Evolutionary conservation across 2,797 vertebrate genomes (phyloP), one percentile per base, ranked within the genome.

Genomic region (Scarus forsteni): DNA sequence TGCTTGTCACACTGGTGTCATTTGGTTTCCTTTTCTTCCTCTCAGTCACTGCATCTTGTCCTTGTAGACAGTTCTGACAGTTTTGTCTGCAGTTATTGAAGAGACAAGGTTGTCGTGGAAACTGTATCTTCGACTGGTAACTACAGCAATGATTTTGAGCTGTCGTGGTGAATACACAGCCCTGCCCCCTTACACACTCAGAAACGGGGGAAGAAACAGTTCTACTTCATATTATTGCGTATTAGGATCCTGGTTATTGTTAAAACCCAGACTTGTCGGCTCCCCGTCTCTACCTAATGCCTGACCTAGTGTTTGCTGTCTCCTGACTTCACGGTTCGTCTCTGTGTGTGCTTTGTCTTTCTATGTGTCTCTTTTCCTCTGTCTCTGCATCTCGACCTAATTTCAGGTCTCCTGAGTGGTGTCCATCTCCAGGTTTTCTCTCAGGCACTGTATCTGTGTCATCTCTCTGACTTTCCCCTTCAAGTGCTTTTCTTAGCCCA

Each of bases 71-170:
- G 70, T 66, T 85, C 62, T 79, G 70, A 85, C 66, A 82, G 84
- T 75, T 89, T 81, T 77, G 80, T 77, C 75, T 89, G 85, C 75
- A 79, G 78, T 84, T 86, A 68, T 80, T 77, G 71, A 85, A 77
- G 71, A 83, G 66, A 83, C 66, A 80, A 78, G 56, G 92, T 94
- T 94, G 93, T 94, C 92, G 71, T 93, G 93, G 93, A 89, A 93
- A 94, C 92, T 77, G 85, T 74, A 91, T 84, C 85, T 82, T 76
- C 65, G 65, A 64, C 75, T 78, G 78, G 75, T 90, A 86, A 84
- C 84, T 85, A 86, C 74, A 76, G 86, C 83, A 84, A 86, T 62
- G 61, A 77, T 82, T 84, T 74, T 73, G 78, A 83, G 77, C 71
- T 60, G 81, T 70, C 62, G 66, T 74, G 68, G 51, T 69, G 57